Evolutionary conservation across 2,113 vertebrate genomes (phyloP).

Genomic region (Lepus europaeus): DNA sequence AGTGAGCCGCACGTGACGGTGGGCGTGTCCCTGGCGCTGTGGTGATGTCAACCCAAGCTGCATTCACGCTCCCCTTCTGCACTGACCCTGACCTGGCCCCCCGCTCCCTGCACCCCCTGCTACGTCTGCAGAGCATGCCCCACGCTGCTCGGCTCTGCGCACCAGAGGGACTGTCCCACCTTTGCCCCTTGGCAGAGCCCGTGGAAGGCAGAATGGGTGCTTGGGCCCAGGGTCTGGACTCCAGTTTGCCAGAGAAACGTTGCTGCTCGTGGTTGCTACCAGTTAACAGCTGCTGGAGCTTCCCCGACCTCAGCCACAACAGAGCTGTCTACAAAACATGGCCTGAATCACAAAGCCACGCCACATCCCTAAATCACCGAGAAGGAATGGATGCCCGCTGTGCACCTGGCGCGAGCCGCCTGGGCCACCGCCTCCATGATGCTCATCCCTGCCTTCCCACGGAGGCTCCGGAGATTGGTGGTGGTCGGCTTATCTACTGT

Average conservation of each 20-base stretch:
- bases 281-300: not conserved
- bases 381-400: not conserved
- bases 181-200: no score
- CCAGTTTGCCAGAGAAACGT: not conserved
- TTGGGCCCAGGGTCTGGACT: not conserved
- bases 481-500: not conserved
- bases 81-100: not conserved
- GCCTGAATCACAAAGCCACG: not conserved
- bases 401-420: accelerated
- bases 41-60: accelerated
- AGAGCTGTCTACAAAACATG: not conserved
- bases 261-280: not conserved
- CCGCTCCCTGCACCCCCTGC: no score
- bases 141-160: not conserved
- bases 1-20: accelerated
- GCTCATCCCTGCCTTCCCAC: not conserved
- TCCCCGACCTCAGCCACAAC: not conserved
- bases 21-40: accelerated
- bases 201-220: not conserved
- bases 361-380: not conserved
- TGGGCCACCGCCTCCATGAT: not conserved
- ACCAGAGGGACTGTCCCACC: accelerated
- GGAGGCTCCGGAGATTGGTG: not conserved
- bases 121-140: not conserved
- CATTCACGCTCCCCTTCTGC: accelerated